Percentiles rank a stretch among this genome's conserved stretches.
phyloP scores from a whole-genome alignment of 2,113 vertebrate genomes.

The Petroica traversi region DNA sequence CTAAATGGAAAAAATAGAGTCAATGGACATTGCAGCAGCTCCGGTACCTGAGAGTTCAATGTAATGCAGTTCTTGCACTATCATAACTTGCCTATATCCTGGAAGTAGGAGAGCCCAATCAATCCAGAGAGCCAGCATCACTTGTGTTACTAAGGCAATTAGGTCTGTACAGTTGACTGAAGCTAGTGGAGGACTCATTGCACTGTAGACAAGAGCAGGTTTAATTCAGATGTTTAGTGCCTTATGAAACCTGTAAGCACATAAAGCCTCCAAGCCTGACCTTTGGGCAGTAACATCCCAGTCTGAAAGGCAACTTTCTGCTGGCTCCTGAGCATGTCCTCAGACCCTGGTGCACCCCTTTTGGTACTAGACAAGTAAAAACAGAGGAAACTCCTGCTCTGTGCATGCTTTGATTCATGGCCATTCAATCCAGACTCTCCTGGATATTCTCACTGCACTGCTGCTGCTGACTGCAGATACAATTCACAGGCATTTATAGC shows the following conservation, averaged over 20 bases:
- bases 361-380: neutral
- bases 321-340: neutral
- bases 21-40: neutral
- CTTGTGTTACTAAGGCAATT: no score
- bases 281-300: neutral
- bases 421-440: neutral
- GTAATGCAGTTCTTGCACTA: neutral
- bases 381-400: neutral
- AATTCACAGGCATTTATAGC: neutral
- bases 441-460: neutral
- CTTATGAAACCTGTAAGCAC: no score
- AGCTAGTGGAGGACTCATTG: no score
- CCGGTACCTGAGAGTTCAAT: neutral
- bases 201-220: no score
- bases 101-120: neutral
- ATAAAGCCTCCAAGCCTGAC: neutral
- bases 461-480: neutral
- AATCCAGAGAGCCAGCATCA: neutral
- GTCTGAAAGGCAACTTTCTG: neutral
- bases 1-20: neutral
- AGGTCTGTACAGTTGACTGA: no score
- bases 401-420: neutral
- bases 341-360: neutral
- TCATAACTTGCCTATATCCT: neutral
- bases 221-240: no score